Base-by-base conservation (phyloP, 2,888 invertebrate species). In the Noctua janthe region DNA sequence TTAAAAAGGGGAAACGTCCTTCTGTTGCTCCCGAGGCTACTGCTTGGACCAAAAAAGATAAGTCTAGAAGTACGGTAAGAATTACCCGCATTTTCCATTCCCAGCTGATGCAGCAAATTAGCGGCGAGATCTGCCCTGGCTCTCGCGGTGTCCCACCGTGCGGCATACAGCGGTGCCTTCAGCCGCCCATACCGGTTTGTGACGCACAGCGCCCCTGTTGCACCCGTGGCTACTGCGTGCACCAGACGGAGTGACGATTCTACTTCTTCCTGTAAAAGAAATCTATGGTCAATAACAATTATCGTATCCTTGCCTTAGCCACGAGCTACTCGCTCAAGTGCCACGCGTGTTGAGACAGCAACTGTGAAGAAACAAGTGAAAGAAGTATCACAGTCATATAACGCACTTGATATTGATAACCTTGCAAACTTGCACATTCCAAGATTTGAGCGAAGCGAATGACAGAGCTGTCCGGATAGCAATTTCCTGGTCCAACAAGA, bases 101-200 rank as follows among this genome's bases (percentile, higher is more conserved):
- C 98, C 56, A 98, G 97, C 92, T 98, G 98, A 91, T 98, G 98
- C 8, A 99, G 95, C 84, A 98, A 97, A 85, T 98, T 97, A 70
- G 98, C 98, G 8, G 98, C 98, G 89, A 98, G 97, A 93, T 98
- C 98, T 67, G 98, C 98, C 91, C 98, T 98, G 92, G 98, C 98
- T 85, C 98, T 97, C 35, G 98, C 98, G 20, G 98, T 97, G 92
- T 98, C 98, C 97, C 98, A 98, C 70, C 98, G 97, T 70, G 97
- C 96, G 3, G 98, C 97, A 93, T 98, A 97, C 87, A 98, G 95
- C 54, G 98, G 98, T 59, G 98, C 98, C 82, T 97, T 97, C 83
- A 98, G 97, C 35, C 98, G 97, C 76, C 98, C 97, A 95, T 97
- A 98, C 43, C 97, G 97, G 91, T 98, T 98, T 11, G 98, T 98